Base-by-base conservation (phyloP, 2,113 vertebrate genomes). In the Montifringilla adamsi region DNA sequence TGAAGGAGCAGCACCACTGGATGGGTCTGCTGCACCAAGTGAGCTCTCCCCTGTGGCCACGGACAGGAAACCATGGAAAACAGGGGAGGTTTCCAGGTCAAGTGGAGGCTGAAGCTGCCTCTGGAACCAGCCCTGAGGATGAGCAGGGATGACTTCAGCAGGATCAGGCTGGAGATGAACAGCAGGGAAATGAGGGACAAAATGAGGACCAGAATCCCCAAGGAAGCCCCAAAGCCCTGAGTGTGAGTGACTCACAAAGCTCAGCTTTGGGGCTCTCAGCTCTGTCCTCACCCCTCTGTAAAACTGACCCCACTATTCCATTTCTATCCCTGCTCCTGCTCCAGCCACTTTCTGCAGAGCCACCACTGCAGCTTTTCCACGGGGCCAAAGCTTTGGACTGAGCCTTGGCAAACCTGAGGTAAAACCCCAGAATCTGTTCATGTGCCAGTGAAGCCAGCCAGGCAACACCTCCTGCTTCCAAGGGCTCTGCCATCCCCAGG, bases 21-120 rank as follows among this genome's bases (percentile, higher is more conserved):
- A 9, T 9, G 76, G 8, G 1, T 46, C 60, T 75, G 60, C 33
- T 53, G 69, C 18, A 30, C 8, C 43, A 7, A 19, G 4, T 0
- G 22, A 37, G 53, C 1, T 46, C 35, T 28, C 4, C 52, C 31
- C 50, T 9, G 17, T 7, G 75, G 72, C 60, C 70, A 58, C 1
- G 13, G 30, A 26, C 3, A 9, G 62, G 26, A 46, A n/a, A 16
- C 19, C 78, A 47, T 1, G 70, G 70, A 7, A 21, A 68, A 9
- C n/a, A 60, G 28, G 20, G 5, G 4, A 47, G 60, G 8, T 11
- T 59, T 21, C 13, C 27, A 66, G 1, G 19, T 0, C 0, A 8
- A n/a, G 37, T 6, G 39, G 17, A 60, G n/a, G 62, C 39, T 41
- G 2, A 22, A 68, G 47, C 39, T 62, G 78, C 41, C 87, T n/a